Conservation (phyloP, 2,888 invertebrate genomes). For the Coenonympha glycerion region DNA sequence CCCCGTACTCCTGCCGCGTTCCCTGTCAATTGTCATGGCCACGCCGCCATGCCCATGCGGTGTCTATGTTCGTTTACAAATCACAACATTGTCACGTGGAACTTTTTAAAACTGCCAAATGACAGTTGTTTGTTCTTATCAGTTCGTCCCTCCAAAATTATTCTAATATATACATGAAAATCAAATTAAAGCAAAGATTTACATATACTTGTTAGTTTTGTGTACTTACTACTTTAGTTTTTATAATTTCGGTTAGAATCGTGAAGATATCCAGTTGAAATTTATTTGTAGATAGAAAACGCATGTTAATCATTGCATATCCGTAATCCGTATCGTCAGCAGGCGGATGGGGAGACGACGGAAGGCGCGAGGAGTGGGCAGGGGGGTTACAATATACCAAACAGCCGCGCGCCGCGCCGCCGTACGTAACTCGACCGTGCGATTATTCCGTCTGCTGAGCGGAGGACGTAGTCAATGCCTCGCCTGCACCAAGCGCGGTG, state of each 20-base stretch:
- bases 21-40: conserved; percentile 6
- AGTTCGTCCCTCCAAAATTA: no score
- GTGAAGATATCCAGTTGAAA: background rate
- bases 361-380: conserved; percentile 28
- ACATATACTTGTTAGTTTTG: no score
- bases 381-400: conserved; percentile 36
- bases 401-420: conserved; percentile 35
- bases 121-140: no score
- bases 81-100: background rate
- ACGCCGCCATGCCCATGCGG: background rate
- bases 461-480: conserved; percentile 59
- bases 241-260: no score
- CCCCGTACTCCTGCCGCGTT: conserved; percentile 26
- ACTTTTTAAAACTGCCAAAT: background rate
- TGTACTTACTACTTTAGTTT: no score
- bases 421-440: conserved; percentile 46
- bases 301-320: conserved; percentile 8
- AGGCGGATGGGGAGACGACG: conserved; percentile 25
- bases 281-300: background rate
- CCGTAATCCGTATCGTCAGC: conserved; percentile 33
- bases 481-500: conserved; percentile 46
- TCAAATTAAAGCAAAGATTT: no score
- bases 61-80: background rate
- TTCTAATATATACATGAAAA: no score
- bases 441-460: conserved; percentile 68